phyloP scores from a whole-genome alignment of 2,113 vertebrate species.

The Nansenia antarctica region DNA sequence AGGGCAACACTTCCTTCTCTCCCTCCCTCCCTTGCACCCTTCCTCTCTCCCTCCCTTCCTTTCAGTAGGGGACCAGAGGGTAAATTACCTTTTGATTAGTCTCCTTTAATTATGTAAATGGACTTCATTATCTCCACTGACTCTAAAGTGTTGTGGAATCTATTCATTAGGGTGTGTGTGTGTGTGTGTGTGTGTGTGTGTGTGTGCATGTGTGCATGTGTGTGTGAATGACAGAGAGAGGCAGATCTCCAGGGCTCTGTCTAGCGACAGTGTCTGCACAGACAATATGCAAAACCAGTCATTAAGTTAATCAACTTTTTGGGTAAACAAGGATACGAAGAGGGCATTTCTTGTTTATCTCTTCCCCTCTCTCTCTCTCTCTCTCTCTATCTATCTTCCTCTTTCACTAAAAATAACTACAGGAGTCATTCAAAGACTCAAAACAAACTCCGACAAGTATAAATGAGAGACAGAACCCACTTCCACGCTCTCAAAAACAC shows the following conservation, averaged over 20 bases:
- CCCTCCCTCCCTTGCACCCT: no score
- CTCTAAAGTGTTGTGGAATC: slow-evolving; percentile 56
- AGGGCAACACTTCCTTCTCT: slow-evolving; percentile 21
- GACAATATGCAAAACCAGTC: slow-evolving; percentile 62
- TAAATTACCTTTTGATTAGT: slow-evolving; percentile 71
- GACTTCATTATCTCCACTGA: slow-evolving; percentile 62
- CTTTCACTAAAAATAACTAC: background rate
- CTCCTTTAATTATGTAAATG: slow-evolving; percentile 73
- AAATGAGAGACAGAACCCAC: background rate
- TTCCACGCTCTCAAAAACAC: no score
- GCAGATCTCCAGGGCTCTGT: no score
- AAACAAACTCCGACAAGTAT: background rate
- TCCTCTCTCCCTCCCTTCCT: background rate
- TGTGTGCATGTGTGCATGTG: slow-evolving; percentile 30
- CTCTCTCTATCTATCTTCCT: no score
- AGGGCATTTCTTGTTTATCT: background rate
- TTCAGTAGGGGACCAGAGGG: slow-evolving; percentile 44
- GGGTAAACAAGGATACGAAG: background rate
- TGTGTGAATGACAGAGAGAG: no score
- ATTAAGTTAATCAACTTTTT: slow-evolving; percentile 33
- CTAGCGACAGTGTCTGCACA: slow-evolving; percentile 40
- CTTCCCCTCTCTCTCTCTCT: slow-evolving; percentile 4
- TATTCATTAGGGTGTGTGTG: slow-evolving; percentile 57
- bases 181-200: slow-evolving; percentile 27
- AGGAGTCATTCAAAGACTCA: background rate